Conservation (phyloP, 2,888 invertebrate genomes). For the Heliconius erato region DNA sequence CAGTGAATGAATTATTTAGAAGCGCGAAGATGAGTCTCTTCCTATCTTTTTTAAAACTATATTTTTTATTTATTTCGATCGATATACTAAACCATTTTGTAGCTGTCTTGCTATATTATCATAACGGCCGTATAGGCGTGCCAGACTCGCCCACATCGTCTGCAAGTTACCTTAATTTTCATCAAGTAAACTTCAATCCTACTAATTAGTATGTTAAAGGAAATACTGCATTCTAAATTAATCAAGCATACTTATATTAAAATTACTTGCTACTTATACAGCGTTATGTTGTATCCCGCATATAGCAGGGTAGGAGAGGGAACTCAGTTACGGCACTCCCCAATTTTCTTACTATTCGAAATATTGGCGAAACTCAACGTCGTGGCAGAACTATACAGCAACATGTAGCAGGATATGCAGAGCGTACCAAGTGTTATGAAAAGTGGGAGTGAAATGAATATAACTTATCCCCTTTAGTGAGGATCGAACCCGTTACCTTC, state of each 20-base stretch:
- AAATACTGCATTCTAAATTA: not conserved
- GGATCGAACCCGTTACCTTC: no score
- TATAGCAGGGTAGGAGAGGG: not conserved
- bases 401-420: no score
- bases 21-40: no score
- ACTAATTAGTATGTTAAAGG: not conserved
- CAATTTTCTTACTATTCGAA: no score
- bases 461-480: no score
- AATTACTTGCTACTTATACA: not conserved
- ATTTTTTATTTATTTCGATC: no score
- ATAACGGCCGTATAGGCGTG: not conserved
- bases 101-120: not conserved
- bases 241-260: not conserved
- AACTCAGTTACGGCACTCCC: not conserved
- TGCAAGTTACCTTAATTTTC: not conserved
- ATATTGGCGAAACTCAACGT: no score
- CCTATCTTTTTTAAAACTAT: no score
- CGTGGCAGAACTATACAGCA: no score
- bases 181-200: not conserved
- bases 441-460: no score
- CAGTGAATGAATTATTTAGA: not conserved
- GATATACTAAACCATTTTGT: not conserved
- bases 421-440: no score
- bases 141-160: constrained; percentile 23
- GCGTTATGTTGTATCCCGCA: not conserved